These are phyloP conservation scores for Yoshiicerus persimilis DNA, from an alignment of 1,140 invertebrate genomes.

Conservation along the genomic window DNA sequence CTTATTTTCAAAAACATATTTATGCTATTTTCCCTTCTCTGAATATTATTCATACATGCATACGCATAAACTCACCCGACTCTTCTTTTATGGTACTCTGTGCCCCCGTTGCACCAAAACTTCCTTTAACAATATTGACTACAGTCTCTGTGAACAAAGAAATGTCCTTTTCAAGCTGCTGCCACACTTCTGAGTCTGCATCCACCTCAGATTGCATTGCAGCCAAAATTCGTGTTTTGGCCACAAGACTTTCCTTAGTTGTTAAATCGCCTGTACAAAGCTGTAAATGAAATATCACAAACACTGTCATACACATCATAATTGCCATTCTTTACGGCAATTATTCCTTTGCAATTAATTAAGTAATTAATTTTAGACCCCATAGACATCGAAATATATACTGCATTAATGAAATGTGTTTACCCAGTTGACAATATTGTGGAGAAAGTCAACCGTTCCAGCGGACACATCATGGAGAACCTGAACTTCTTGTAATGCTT, in stretches of 20 bases:
- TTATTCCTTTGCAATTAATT: background rate
- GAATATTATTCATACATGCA: too few relatives aligned
- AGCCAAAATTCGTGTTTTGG: background rate
- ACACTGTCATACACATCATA: background rate
- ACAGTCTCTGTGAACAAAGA: background rate
- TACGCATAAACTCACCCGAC: background rate
- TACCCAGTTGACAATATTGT: conserved; percentile 7
- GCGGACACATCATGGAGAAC: conserved; percentile 12
- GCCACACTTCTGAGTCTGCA: background rate
- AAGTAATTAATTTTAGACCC: background rate
- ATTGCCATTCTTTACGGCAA: too few relatives aligned
- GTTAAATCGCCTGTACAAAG: background rate
- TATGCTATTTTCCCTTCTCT: too few relatives aligned
- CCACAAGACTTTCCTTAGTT: background rate
- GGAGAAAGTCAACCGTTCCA: conserved; percentile 9
- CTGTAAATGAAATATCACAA: background rate
- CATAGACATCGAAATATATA: background rate
- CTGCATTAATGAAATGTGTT: background rate
- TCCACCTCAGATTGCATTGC: conserved; percentile 13
- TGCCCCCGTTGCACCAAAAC: background rate
- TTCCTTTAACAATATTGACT: background rate
- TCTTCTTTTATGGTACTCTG: background rate
- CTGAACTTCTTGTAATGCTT: conserved; percentile 21
- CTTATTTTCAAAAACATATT: too few relatives aligned
- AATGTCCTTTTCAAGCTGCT: conserved; percentile 24